Evolutionary conservation across 2,113 vertebrate genomes (phyloP).

Genomic region (Chloebia gouldiae): DNA sequence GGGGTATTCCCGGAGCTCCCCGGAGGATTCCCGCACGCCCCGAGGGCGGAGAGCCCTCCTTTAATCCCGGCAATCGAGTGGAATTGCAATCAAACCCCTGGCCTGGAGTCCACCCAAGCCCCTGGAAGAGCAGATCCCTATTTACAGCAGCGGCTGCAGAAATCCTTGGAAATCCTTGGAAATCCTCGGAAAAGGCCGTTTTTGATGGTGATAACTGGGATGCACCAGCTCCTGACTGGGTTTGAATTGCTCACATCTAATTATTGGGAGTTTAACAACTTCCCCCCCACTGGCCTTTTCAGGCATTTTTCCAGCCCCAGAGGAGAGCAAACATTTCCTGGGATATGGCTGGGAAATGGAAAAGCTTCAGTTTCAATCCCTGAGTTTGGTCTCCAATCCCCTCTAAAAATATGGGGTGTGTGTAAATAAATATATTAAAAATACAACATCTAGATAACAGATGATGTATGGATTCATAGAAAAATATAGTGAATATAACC

Average conservation of each 20-base stretch:
- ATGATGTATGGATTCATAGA: neutral
- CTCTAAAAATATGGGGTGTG: neutral
- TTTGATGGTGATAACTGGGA: neutral
- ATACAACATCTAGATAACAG: rapidly evolving
- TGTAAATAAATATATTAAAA: neutral
- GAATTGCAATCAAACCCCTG: neutral
- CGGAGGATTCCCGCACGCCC: neutral
- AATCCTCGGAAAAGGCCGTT: neutral
- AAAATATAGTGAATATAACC: neutral
- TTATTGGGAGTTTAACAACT: neutral
- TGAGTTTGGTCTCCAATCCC: neutral
- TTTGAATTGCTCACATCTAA: neutral
- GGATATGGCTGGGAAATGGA: rapidly evolving
- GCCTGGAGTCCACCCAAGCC: neutral
- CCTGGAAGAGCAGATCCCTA: neutral
- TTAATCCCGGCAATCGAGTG: neutral
- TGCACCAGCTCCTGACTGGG: neutral
- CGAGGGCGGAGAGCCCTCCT: neutral
- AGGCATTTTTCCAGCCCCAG: neutral
- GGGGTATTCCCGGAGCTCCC: neutral
- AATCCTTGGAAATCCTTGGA: neutral
- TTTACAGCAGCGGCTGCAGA: neutral
- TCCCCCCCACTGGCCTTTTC: rapidly evolving
- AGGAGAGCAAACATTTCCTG: neutral
- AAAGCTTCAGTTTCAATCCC: neutral